Conservation (phyloP, 2,888 invertebrate species). For the Drosophila basisetae region DNA sequence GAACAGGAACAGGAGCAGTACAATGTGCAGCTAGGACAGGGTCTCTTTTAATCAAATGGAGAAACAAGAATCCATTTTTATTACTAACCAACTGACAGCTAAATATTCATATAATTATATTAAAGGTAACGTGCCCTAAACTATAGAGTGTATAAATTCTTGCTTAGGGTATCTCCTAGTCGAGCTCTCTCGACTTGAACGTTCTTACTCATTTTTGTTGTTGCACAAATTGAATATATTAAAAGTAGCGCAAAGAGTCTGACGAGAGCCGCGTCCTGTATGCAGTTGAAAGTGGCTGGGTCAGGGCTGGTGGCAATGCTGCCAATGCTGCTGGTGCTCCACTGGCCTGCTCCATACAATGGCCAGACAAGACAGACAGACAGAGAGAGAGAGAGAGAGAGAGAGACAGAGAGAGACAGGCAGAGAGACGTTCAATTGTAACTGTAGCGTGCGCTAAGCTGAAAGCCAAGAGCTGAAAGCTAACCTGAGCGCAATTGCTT, state of each 20-base stretch:
- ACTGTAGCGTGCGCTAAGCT: constrained; percentile 53
- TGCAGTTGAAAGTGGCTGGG: constrained; percentile 30
- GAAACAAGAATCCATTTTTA: not conserved
- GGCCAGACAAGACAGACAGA: constrained; percentile 9
- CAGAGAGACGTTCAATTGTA: constrained; percentile 45
- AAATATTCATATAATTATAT: not conserved
- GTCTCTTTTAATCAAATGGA: too few relatives aligned
- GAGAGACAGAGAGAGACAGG: not conserved
- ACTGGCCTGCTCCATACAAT: constrained; percentile 38
- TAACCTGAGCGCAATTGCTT: constrained; percentile 53
- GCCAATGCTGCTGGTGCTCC: not conserved
- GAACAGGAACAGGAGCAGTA: not conserved
- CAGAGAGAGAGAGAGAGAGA: not conserved
- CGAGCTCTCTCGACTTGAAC: not conserved
- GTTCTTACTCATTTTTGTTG: not conserved
- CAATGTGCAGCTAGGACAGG: not conserved
- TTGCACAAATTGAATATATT: constrained; percentile 30
- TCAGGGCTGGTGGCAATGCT: constrained; percentile 21
- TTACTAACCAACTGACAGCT: not conserved
- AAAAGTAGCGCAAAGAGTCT: constrained; percentile 15
- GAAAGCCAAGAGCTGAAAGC: constrained; percentile 1
- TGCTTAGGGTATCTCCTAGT: not conserved
- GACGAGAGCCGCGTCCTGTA: not conserved
- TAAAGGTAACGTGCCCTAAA: not conserved
- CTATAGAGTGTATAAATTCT: not conserved